Evolutionary conservation across 2,888 invertebrate genomes (phyloP).

Genomic region (Malachius bipustulatus): DNA sequence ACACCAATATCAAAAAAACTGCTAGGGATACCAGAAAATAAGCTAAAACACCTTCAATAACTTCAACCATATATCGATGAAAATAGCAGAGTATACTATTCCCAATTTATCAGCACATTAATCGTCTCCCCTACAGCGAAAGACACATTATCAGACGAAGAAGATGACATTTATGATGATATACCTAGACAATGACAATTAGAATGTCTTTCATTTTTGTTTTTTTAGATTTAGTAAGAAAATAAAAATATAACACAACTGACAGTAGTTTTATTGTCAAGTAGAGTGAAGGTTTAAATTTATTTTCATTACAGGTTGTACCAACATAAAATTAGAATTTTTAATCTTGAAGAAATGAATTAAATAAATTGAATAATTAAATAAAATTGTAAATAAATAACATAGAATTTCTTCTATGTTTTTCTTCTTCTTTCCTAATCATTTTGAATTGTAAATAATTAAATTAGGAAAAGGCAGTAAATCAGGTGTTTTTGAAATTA

Average conservation of each 20-base stretch:
- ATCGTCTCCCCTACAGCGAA: slow-evolving; percentile 3
- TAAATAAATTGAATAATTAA: no score
- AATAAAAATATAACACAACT: background rate
- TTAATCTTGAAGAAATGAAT: no score
- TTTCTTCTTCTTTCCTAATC: no score
- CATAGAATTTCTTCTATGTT: no score
- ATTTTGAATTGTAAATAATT: no score
- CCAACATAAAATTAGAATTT: no score
- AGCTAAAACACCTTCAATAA: slow-evolving; percentile 1
- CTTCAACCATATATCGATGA: slow-evolving; percentile 3
- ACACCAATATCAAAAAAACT: slow-evolving; percentile 3
- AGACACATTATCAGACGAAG: slow-evolving; percentile 1
- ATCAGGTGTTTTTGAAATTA: no score
- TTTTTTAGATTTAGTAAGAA: slow-evolving; percentile 2
- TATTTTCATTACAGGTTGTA: no score
- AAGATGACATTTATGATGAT: slow-evolving; percentile 3
- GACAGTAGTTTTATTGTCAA: slow-evolving; percentile 2
- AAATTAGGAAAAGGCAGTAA: no score
- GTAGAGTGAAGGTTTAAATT: no score
- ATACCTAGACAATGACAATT: slow-evolving; percentile 3
- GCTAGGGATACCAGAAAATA: slow-evolving; percentile 2
- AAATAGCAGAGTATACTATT: slow-evolving; percentile 3
- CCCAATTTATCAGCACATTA: slow-evolving; percentile 3
- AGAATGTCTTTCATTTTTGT: slow-evolving; percentile 1
- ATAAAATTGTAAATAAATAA: no score